Conservation (phyloP, 2,888 invertebrate species). For the Lutraria lutraria region DNA sequence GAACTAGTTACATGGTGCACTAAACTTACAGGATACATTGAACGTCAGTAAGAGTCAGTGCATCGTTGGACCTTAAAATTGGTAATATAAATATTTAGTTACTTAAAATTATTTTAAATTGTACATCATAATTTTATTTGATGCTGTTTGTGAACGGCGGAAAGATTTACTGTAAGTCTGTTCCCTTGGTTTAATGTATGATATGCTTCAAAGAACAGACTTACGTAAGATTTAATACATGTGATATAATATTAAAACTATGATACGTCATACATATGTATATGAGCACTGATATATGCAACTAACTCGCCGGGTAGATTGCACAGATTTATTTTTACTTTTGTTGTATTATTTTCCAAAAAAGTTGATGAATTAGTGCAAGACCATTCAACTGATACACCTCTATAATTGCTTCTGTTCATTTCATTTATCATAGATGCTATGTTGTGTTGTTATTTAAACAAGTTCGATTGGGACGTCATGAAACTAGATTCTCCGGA, state of each 20-base stretch:
- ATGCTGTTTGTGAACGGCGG: too few species aligned
- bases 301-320: background rate
- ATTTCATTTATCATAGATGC: background rate
- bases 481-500: background rate
- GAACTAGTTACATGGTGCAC: background rate
- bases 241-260: too few species aligned
- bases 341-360: background rate
- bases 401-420: background rate
- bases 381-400: too few species aligned
- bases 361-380: background rate
- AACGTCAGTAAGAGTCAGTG: background rate
- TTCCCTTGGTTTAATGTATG: too few species aligned
- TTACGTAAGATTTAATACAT: too few species aligned
- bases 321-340: background rate
- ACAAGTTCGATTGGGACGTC: background rate
- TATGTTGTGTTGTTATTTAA: background rate
- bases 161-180: too few species aligned
- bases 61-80: background rate
- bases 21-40: background rate
- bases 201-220: too few species aligned
- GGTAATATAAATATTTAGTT: background rate
- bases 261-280: background rate
- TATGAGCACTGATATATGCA: background rate
- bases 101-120: background rate
- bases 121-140: background rate